Evolutionary conservation across 1,140 invertebrate genomes (phyloP), one percentile per base, ranked within the genome.

Genomic region (Macrocentrus cingulum): DNA sequence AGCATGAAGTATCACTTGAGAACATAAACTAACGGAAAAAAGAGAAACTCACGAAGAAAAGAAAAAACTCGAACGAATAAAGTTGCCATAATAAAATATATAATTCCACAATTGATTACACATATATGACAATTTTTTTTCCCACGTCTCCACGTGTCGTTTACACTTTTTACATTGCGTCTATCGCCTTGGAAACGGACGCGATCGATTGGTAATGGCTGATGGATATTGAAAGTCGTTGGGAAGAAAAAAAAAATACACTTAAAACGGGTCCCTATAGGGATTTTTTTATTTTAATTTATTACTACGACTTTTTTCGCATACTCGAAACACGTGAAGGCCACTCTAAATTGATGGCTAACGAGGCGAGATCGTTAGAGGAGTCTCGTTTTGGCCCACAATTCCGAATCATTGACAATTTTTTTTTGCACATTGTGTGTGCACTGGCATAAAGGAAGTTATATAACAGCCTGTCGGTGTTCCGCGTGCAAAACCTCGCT

Each of bases 351-450:
- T 61, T 53, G 45, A 16, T 46, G 42, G 56, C 25, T 61, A 65
- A 68, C 60, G 46, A 65, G 41, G 58, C 19, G 50, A 49, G 37
- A 57, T 68, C 60, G 58, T 66, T 61, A 64, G 53, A 45, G 51
- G 42, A 56, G 49, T 46, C 32, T 49, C 45, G 42, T 20, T 11
- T 20, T 15, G 41, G 32, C 29, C 54, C 19, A 29, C 25, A 29
- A 4, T 9, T 9, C 9, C 25, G 9, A 9, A 9, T 29, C 25
- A 29, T 29, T 29, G 25, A 29, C 25, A 29, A 29, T 29, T 29
- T 29, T 29, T 29, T 29, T 29, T 29, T n/a, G n/a, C n/a, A n/a
- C n/a, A n/a, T 29, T 29, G 4, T 29, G 4, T 29, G 4, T 29
- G 9, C 4, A 29, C 4, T 5, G 4, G 25, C 9, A 4, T 29